phyloP scores from a whole-genome alignment of 2,797 vertebrate genomes.

The Choloepus didactylus region DNA sequence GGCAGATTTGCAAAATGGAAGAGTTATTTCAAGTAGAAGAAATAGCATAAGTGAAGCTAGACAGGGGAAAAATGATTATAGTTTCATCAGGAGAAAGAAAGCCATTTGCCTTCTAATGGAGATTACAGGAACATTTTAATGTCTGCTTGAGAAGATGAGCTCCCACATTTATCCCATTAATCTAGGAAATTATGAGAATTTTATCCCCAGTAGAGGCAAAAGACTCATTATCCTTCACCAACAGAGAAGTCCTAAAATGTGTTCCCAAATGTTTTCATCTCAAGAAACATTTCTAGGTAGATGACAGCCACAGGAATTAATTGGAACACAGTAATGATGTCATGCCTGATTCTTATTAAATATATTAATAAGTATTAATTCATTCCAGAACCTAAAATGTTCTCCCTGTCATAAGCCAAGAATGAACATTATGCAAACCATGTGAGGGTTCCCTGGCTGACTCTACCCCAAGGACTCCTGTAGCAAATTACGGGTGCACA shows the following conservation, averaged over 20 bases:
- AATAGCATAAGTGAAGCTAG: constrained; percentile 13
- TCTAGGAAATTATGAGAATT: constrained; percentile 47
- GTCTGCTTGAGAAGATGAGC: constrained; percentile 2
- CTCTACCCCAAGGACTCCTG: background rate
- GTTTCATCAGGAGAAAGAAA: constrained; percentile 59
- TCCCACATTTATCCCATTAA: background rate
- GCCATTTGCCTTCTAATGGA: background rate
- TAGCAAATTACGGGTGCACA: background rate
- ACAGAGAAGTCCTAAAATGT: constrained; percentile 27
- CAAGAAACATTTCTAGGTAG: constrained; percentile 34
- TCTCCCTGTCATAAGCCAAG: background rate
- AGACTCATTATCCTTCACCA: background rate
- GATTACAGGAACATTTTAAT: constrained; percentile 22
- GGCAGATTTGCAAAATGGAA: background rate
- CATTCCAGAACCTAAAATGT: constrained; percentile 1
- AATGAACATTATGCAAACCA: constrained; percentile 48
- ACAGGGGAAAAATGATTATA: background rate
- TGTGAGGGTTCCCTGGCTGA: background rate
- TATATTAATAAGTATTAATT: constrained; percentile 48
- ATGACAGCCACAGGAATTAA: constrained; percentile 32
- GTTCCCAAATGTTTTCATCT: constrained; percentile 46
- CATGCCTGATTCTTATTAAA: constrained; percentile 69
- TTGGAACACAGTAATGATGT: constrained; percentile 19
- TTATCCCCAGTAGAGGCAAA: background rate
- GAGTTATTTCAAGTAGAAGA: constrained; percentile 59